A percentile compares a stretch with the other conserved stretches of the same genome.
Evolutionary conservation across 2,888 invertebrate species (phyloP).

Genomic region (Cephus sareptanus): DNA sequence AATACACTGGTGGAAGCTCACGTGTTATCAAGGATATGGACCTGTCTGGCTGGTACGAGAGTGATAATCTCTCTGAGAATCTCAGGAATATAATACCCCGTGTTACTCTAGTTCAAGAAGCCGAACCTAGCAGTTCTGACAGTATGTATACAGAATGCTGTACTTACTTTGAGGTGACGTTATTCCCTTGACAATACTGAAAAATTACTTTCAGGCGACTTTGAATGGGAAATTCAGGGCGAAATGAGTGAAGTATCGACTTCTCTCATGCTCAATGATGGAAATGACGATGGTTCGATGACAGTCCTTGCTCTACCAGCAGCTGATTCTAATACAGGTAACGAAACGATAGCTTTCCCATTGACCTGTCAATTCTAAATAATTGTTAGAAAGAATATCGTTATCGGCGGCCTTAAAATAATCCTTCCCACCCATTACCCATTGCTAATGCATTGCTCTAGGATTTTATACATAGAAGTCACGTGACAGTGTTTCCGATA

Average conservation of each 20-base stretch:
- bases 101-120: constrained; percentile 72
- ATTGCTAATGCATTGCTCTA: not conserved
- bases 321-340: constrained; percentile 38
- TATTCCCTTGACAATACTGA: constrained; percentile 4
- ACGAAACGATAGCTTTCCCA: constrained; percentile 22
- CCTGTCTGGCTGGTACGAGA: constrained; percentile 76
- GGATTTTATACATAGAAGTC: not conserved
- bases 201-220: constrained; percentile 69
- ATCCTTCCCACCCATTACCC: not conserved
- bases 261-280: constrained; percentile 57
- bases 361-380: not conserved
- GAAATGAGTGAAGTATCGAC: constrained; percentile 66
- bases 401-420: not conserved
- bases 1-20: constrained; percentile 57
- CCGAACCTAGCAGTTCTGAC: constrained; percentile 72
- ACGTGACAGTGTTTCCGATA: not conserved
- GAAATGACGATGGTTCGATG: constrained; percentile 44
- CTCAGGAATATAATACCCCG: constrained; percentile 76
- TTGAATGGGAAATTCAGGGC: constrained; percentile 79
- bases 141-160: constrained; percentile 65
- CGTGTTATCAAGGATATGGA: constrained; percentile 70
- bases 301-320: constrained; percentile 49
- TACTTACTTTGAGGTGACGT: not conserved
- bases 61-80: constrained; percentile 81
- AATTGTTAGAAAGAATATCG: not conserved